Percentiles rank a stretch among this genome's conserved stretches.
phyloP scores from a whole-genome alignment of 2,113 vertebrate genomes.

The Tragulus kanchil region DNA sequence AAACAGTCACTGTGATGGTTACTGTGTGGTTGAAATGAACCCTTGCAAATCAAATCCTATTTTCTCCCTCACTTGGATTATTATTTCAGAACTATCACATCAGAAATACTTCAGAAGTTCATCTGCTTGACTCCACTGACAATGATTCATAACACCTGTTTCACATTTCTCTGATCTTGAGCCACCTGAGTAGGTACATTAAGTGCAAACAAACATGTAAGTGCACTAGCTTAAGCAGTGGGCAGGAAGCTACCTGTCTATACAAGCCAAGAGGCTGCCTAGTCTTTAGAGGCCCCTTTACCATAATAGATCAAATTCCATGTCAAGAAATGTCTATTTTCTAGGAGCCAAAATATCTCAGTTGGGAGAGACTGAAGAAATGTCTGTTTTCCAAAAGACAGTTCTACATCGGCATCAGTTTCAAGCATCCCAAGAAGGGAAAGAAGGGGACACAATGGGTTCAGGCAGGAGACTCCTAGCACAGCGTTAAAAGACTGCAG shows the following conservation, averaged over 20 bases:
- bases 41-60: constrained; percentile 23
- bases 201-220: constrained; percentile 25
- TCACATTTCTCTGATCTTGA: constrained; percentile 37
- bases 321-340: constrained; percentile 26
- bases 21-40: background rate
- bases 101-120: constrained; percentile 51
- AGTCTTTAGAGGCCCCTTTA: background rate
- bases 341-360: background rate
- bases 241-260: background rate
- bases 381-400: background rate
- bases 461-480: background rate
- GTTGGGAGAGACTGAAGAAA: background rate
- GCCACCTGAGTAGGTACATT: background rate
- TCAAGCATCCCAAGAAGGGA: background rate
- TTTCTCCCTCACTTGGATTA: constrained; percentile 16
- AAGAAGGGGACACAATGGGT: background rate
- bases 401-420: background rate
- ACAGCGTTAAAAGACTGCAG: background rate
- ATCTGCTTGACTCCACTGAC: constrained; percentile 11
- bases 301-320: constrained; percentile 34
- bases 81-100: constrained; percentile 54
- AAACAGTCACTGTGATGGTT: constrained; percentile 23
- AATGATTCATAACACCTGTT: constrained; percentile 18
- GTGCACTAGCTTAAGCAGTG: background rate
- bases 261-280: background rate